A percentile compares a stretch with the other conserved stretches of the same genome.
Evolutionary conservation across 2,888 invertebrate genomes (phyloP).

Genomic region (Bruchidius siliquastri): DNA sequence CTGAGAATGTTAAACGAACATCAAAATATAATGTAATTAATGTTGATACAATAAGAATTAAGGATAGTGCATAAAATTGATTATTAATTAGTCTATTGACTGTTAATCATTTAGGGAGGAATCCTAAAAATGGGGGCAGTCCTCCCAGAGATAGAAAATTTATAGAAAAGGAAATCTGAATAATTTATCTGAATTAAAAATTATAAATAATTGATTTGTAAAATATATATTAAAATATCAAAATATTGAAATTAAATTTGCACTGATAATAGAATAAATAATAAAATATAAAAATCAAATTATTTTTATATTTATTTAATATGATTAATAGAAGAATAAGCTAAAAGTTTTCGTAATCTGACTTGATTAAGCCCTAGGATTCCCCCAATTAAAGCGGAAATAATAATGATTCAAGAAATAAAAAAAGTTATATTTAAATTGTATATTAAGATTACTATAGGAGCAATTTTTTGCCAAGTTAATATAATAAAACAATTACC

Average conservation of each 20-base stretch:
- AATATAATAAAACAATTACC: constrained; percentile 54
- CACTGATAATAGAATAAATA: constrained; percentile 49
- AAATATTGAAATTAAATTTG: constrained; percentile 49
- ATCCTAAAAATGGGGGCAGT: constrained; percentile 58
- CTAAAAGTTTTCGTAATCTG: constrained; percentile 53
- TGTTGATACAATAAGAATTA: constrained; percentile 44
- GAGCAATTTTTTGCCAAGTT: constrained; percentile 63
- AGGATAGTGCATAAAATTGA: constrained; percentile 46
- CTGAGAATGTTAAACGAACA: constrained; percentile 51
- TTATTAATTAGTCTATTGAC: constrained; percentile 52
- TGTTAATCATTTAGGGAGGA: constrained; percentile 58
- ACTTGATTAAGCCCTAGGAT: constrained; percentile 48
- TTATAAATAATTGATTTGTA: constrained; percentile 52
- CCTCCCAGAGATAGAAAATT: constrained; percentile 57
- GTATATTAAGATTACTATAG: constrained; percentile 48
- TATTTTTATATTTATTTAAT: constrained; percentile 48
- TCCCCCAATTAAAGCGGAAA: constrained; percentile 50
- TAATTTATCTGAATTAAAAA: constrained; percentile 26
- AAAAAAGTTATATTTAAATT: constrained; percentile 41
- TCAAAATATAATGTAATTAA: constrained; percentile 35
- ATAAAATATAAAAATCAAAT: constrained; percentile 44
- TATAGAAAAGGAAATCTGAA: constrained; percentile 37
- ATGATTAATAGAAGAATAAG: constrained; percentile 62
- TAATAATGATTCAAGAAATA: constrained; percentile 47
- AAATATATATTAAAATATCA: constrained; percentile 49